Conservation (phyloP, 2,888 invertebrate genomes). For the Pinctada fucata region DNA sequence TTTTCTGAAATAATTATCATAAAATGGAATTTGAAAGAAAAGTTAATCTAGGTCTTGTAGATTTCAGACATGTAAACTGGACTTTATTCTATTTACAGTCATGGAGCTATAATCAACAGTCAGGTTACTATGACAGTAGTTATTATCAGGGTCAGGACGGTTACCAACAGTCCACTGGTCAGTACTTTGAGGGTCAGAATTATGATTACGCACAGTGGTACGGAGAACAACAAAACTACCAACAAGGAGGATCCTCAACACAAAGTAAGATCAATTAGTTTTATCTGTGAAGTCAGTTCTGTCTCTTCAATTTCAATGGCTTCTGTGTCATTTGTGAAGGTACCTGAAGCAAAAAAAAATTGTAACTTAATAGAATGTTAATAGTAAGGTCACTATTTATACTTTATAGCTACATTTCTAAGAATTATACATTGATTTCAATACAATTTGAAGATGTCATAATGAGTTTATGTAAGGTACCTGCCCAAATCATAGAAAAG, state of each 20-base stretch:
- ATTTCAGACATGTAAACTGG: too few relatives aligned
- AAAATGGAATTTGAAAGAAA: too few relatives aligned
- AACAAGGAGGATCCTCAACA: conserved; percentile 26
- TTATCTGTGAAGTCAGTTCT: too few relatives aligned
- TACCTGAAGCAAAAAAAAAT: neutral
- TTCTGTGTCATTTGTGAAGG: neutral
- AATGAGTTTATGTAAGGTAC: too few relatives aligned
- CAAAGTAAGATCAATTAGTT: conserved; percentile 14
- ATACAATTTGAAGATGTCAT: too few relatives aligned
- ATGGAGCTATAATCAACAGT: conserved; percentile 47
- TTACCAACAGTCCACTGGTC: conserved; percentile 52
- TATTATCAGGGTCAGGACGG: conserved; percentile 44
- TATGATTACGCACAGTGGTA: conserved; percentile 64
- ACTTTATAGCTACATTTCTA: too few relatives aligned
- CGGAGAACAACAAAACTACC: conserved; percentile 19
- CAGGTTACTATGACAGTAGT: conserved; percentile 38
- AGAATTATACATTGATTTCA: too few relatives aligned
- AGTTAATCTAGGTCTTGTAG: too few relatives aligned
- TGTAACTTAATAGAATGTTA: too few relatives aligned
- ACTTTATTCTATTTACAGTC: conserved; percentile 20
- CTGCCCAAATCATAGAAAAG: too few relatives aligned
- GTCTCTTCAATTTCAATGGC: neutral
- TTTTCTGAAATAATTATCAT: too few relatives aligned
- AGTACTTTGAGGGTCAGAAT: conserved; percentile 57
- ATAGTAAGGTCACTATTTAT: too few relatives aligned